These are phyloP conservation scores for Microtus obscurus DNA, from an alignment of 2,797 vertebrate species.

Conservation along the genomic window DNA sequence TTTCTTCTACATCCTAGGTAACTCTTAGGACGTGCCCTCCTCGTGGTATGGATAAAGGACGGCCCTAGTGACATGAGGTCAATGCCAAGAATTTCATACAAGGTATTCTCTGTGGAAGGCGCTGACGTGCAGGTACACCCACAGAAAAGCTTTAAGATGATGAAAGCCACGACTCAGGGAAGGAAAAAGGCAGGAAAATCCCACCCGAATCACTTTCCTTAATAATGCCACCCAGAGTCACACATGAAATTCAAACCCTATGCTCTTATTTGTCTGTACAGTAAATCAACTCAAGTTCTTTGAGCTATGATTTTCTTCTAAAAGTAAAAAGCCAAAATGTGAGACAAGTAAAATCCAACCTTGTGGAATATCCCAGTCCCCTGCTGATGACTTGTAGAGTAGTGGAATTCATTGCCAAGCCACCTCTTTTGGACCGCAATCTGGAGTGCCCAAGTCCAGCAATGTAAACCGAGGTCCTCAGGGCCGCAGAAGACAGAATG, in stretches of 20 bases:
- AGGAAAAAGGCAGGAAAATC: background rate
- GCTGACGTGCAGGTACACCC: background rate
- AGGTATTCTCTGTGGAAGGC: background rate
- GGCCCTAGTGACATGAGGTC: background rate
- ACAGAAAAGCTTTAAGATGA: background rate
- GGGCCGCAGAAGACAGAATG: background rate
- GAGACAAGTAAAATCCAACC: background rate
- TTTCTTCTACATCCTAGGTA: background rate
- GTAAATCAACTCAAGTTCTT: background rate
- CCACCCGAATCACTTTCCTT: background rate
- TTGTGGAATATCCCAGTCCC: background rate
- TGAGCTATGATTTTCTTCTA: constrained; percentile 37
- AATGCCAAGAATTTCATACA: background rate
- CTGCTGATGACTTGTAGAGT: background rate
- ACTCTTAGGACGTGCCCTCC: background rate
- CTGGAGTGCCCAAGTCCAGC: too few relatives aligned
- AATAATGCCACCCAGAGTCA: background rate
- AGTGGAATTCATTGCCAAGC: background rate
- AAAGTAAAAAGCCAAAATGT: background rate
- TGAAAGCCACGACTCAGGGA: background rate
- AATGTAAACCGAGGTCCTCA: background rate
- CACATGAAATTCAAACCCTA: constrained; percentile 12
- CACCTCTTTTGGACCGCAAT: background rate
- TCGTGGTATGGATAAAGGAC: background rate
- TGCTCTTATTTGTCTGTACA: background rate